phyloP scores from a whole-genome alignment of 2,888 invertebrate genomes.

The Cantharis rufa region DNA sequence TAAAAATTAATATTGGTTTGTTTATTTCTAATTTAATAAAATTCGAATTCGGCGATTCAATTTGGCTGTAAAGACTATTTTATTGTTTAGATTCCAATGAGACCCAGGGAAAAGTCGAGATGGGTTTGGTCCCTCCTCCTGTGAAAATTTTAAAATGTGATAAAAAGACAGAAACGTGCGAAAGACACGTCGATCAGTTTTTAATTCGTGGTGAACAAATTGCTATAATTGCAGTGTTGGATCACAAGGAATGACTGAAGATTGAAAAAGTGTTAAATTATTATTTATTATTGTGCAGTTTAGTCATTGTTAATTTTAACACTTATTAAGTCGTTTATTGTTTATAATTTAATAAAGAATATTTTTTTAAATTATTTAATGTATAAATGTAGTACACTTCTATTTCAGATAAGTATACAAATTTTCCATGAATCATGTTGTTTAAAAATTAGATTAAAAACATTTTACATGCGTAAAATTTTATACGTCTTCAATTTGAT shows the following conservation, averaged over 20 bases:
- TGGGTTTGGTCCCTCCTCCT: conserved; percentile 51
- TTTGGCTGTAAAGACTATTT: no score
- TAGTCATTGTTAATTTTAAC: neutral
- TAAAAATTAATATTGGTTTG: no score
- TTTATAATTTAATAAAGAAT: neutral
- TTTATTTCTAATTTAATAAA: neutral
- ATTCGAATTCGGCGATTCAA: neutral
- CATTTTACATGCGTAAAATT: neutral
- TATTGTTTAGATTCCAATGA: neutral
- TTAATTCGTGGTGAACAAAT: conserved; percentile 79
- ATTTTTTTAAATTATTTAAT: neutral
- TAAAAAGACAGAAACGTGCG: conserved; percentile 68
- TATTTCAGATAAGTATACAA: neutral
- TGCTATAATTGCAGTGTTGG: conserved; percentile 57
- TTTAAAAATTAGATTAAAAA: neutral
- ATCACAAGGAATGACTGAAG: conserved; percentile 40
- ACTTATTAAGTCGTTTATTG: neutral
- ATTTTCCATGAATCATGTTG: neutral
- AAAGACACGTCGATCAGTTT: conserved; percentile 69
- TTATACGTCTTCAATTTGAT: neutral
- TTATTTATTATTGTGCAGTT: neutral
- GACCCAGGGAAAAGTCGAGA: neutral
- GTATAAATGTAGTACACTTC: no score
- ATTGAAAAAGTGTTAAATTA: neutral
- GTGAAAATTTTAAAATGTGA: conserved; percentile 63